Evolutionary conservation across 2,113 vertebrate genomes (phyloP).

Genomic region (Thunnus thynnus): DNA sequence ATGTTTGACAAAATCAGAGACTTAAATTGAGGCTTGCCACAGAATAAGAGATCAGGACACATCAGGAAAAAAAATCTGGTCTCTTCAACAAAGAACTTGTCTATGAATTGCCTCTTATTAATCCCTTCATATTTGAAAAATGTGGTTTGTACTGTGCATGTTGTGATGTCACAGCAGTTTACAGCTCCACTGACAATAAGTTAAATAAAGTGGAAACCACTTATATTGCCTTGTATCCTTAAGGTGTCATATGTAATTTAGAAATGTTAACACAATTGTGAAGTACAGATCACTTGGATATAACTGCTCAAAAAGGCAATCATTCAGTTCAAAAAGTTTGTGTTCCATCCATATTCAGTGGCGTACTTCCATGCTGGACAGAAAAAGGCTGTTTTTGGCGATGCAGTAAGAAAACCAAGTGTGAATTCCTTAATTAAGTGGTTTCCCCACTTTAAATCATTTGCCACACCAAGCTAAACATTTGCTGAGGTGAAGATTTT

Average conservation of each 20-base stretch:
- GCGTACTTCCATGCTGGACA: not conserved
- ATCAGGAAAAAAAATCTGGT: conserved; percentile 15
- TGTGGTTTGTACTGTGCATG: not conserved
- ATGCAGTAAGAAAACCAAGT: conserved; percentile 25
- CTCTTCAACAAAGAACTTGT: conserved; percentile 1
- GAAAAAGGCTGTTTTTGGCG: conserved; percentile 40
- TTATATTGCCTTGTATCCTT: not conserved
- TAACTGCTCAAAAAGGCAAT: conserved; percentile 9
- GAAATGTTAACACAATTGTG: conserved; percentile 12
- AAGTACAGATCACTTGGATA: conserved; percentile 7
- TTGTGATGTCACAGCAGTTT: conserved; percentile 21
- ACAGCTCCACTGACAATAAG: not conserved
- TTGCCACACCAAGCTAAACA: conserved; percentile 25
- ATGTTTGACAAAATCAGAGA: not conserved
- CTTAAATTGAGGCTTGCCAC: no score
- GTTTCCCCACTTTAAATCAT: conserved; percentile 50
- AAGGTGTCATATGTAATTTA: not conserved
- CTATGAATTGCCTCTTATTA: conserved; percentile 5
- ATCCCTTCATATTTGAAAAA: conserved; percentile 2
- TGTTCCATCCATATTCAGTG: conserved; percentile 20
- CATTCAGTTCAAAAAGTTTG: conserved; percentile 18
- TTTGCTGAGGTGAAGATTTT: conserved; percentile 30
- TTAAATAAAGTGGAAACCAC: not conserved
- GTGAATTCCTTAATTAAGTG: conserved; percentile 43
- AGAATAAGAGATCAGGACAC: not conserved